Evolutionary conservation across 2,888 invertebrate genomes (phyloP), one percentile per base, ranked within the genome.

Genomic region (Ctenicera cuprea): DNA sequence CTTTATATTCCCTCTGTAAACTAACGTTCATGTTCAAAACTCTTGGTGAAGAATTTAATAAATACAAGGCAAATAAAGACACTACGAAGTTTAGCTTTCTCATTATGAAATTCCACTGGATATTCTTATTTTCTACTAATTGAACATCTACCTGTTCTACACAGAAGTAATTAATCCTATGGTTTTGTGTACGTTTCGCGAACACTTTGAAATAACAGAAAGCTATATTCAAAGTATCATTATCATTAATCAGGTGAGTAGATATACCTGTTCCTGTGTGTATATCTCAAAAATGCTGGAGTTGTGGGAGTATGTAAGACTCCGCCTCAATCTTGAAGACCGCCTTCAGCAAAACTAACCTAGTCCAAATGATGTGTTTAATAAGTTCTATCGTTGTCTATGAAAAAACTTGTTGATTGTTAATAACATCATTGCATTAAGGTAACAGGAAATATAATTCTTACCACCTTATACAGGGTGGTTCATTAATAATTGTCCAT

Each of bases 1-100:
- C 65, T 52, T 38, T 61, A 41, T 33, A 66, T 38, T 66, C 22
- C 30, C 65, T 66, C 26, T 54, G 52, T 41, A 54, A 66, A 66
- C 54, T 54, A 54, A 54, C 20, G 45, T 30, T 30, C 14, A 54
- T 22, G 14, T 54, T 33, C n/a, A n/a, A 30, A 54, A 54, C 54
- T 54, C 54, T 54, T 30, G 54, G 12, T 33, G 8, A 14, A 54
- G 54, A 54, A 54, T 54, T 54, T 54, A 54, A 54, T 54, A 54
- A 54, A 54, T 54, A 54, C 1, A 33, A 54, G 30, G 22, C 54
- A 22, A 54, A 54, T 26, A 50, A 54, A 54, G n/a, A 30, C 30
- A 54, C 26, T 48, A 33, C 54, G 22, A 30, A 30, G 54, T 22
- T 30, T 22, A 54, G 30, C 30, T 54, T 54, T 54, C 54, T 54